Evolutionary conservation across 1,140 invertebrate species (phyloP).

Genomic region (Diachasmimorpha longicaudata): DNA sequence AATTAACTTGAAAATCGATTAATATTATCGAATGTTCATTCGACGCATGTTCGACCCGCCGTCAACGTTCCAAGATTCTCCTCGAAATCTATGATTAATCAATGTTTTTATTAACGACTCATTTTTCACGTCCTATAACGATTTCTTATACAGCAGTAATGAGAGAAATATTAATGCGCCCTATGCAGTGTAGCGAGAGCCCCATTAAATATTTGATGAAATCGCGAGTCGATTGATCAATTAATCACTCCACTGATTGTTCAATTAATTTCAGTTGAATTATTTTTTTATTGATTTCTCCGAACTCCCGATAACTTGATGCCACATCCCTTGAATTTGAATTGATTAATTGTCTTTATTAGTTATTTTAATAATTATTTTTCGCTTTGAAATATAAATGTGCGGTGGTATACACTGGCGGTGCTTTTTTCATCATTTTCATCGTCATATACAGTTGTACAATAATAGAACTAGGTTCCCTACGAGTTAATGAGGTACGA

Average conservation of each 20-base stretch:
- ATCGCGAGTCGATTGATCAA: background rate
- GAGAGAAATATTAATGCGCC: too few species aligned
- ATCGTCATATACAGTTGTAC: slow-evolving; percentile 2
- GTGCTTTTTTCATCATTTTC: slow-evolving; percentile 8
- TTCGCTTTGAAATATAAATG: background rate
- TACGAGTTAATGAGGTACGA: slow-evolving; percentile 12
- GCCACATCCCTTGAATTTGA: background rate
- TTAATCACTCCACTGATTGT: slow-evolving; percentile 9
- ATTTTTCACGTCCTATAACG: too few species aligned
- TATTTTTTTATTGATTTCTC: too few species aligned
- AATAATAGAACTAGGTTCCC: background rate
- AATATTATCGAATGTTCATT: too few species aligned
- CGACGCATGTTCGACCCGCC: slow-evolving; percentile 41
- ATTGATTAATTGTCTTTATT: background rate
- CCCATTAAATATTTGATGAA: too few species aligned
- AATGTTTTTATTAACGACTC: background rate
- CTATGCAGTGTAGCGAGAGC: too few species aligned
- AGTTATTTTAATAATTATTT: background rate
- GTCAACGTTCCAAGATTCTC: slow-evolving; percentile 38
- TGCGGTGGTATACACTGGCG: slow-evolving; percentile 9
- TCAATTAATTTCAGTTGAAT: background rate
- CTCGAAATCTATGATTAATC: background rate
- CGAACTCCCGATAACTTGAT: too few species aligned
- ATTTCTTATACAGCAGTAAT: too few species aligned
- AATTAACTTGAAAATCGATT: background rate